Conservation (phyloP, 2,797 vertebrate genomes). For the Cynodonichthys magdalenae region DNA sequence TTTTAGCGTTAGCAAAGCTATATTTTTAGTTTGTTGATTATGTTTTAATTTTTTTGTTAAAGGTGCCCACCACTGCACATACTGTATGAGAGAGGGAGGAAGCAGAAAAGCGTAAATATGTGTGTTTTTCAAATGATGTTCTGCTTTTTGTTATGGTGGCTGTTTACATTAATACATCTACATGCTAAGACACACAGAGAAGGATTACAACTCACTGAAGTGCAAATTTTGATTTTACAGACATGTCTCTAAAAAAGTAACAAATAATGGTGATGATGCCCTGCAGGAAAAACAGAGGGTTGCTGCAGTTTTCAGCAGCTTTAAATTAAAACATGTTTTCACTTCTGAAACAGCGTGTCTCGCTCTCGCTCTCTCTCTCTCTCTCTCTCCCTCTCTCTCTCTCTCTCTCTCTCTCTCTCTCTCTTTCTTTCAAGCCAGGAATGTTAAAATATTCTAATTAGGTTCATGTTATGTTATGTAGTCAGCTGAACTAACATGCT, state of each 20-base stretch:
- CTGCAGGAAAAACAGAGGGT: conserved; percentile 26
- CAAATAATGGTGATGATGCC: conserved; percentile 29
- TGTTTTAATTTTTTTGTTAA: no score
- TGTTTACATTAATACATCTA: conserved; percentile 20
- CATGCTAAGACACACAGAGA: conserved; percentile 15
- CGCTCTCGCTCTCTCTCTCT: not conserved
- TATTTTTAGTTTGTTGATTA: no score
- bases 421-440: conserved; percentile 6
- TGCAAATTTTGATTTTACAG: conserved; percentile 20
- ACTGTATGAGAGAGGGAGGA: conserved; percentile 9
- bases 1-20: no score
- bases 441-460: conserved; percentile 22
- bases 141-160: conserved; percentile 1
- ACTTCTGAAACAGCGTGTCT: conserved; percentile 14
- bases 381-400: not conserved
- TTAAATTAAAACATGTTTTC: conserved; percentile 32
- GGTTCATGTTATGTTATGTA: conserved; percentile 28
- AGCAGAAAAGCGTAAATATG: not conserved
- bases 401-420: no score
- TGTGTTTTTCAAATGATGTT: not conserved
- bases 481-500: conserved; percentile 41
- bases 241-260: conserved; percentile 32
- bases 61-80: not conserved
- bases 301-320: conserved; percentile 26
- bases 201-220: conserved; percentile 24